Evolutionary conservation across 2,888 invertebrate genomes (phyloP).

Genomic region (Camponotus fellah): DNA sequence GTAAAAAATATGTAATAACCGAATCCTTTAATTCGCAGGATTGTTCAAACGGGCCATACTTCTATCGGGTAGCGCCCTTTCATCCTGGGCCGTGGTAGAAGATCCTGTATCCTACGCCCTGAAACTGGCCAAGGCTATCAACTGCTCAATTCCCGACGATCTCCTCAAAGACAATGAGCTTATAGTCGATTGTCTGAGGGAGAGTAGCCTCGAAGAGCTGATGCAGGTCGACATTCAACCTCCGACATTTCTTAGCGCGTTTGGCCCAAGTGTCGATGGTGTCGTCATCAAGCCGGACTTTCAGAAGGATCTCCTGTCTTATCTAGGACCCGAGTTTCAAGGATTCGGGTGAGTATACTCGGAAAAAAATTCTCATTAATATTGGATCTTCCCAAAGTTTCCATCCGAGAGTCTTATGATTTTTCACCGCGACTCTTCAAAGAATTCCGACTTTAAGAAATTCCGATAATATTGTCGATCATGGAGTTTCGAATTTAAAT

Average conservation of each 20-base stretch:
- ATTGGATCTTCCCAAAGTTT: not conserved
- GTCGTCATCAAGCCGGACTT: constrained; percentile 97
- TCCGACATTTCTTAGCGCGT: constrained; percentile 94
- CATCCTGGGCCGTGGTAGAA: constrained; percentile 96
- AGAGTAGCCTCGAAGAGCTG: constrained; percentile 91
- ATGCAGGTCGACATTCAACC: constrained; percentile 92
- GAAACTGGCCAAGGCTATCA: constrained; percentile 93
- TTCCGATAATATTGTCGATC: not conserved
- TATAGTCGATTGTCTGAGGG: constrained; percentile 94
- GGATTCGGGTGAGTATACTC: constrained; percentile 81
- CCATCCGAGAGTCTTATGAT: not conserved
- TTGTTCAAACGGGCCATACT: constrained; percentile 95
- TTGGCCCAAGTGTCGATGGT: constrained; percentile 97
- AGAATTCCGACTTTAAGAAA: not conserved
- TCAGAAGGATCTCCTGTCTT: constrained; percentile 92
- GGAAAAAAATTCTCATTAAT: not conserved
- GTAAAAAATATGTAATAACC: not conserved
- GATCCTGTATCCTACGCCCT: constrained; percentile 94
- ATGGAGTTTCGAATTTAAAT: not conserved
- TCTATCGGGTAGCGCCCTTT: constrained; percentile 95
- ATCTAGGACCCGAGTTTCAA: constrained; percentile 87
- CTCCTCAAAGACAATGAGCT: constrained; percentile 93
- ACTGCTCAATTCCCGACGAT: constrained; percentile 94
- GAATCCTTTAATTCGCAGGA: constrained; percentile 86
- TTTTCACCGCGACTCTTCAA: not conserved